Evolutionary conservation across 64 coral and sea anemone species (phyloP).

Genomic region (Actinia equina): DNA sequence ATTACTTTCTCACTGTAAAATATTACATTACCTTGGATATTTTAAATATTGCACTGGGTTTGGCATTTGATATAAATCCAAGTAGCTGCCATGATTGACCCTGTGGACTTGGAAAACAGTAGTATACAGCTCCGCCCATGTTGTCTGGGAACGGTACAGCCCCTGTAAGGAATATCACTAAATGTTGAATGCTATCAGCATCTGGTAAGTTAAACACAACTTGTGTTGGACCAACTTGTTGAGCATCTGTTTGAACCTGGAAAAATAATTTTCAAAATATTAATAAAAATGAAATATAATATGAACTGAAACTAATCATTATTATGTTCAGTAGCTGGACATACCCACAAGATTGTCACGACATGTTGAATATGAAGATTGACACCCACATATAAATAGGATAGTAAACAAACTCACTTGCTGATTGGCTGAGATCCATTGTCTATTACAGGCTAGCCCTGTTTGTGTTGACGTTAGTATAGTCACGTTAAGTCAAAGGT

Average conservation of each 20-base stretch:
- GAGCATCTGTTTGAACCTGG: slow-evolving; percentile 95
- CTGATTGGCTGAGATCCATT: no score
- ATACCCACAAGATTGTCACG: no score
- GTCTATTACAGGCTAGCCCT: no score
- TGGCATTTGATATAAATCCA: slow-evolving; percentile 86
- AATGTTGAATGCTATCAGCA: slow-evolving; percentile 71
- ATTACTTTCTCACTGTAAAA: neutral
- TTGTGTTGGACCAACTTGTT: slow-evolving; percentile 74
- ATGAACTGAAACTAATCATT: no score
- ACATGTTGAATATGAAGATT: no score
- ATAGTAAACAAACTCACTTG: no score
- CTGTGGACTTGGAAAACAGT: slow-evolving; percentile 61
- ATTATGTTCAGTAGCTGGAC: no score
- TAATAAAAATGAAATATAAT: neutral
- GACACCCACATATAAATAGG: no score
- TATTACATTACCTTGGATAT: slow-evolving; percentile 71
- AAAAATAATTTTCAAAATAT: neutral
- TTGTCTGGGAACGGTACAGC: slow-evolving; percentile 82
- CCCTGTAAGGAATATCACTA: slow-evolving; percentile 90
- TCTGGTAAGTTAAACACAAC: slow-evolving; percentile 89
- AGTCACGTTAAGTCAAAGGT: no score
- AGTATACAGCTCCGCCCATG: slow-evolving; percentile 90
- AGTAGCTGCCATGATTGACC: slow-evolving; percentile 83
- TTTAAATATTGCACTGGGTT: slow-evolving; percentile 99
- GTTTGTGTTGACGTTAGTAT: no score